These are phyloP conservation scores for Phortica variegata DNA, from an alignment of 1,140 invertebrate species.

Conservation along the genomic window DNA sequence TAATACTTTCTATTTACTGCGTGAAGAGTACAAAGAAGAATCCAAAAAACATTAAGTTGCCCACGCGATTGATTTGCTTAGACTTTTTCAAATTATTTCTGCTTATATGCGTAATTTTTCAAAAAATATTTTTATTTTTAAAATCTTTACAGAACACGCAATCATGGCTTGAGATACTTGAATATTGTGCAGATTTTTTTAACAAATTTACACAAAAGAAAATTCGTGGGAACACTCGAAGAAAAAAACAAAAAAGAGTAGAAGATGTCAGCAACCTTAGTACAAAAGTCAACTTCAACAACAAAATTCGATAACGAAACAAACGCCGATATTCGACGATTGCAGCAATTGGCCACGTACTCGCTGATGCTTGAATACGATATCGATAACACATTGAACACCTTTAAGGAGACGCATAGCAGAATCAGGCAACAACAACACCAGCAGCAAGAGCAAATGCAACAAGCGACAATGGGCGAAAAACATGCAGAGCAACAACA, in stretches of 20 bases:
- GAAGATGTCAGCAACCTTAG: slow-evolving; percentile 33
- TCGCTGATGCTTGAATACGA: slow-evolving; percentile 53
- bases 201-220: background rate
- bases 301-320: slow-evolving; percentile 11
- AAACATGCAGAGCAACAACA: background rate
- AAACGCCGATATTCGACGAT: slow-evolving; percentile 6
- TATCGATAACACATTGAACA: slow-evolving; percentile 55
- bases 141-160: too few species aligned
- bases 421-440: slow-evolving; percentile 10
- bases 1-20: too few species aligned
- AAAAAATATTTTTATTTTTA: background rate
- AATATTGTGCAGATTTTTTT: too few species aligned
- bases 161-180: too few species aligned
- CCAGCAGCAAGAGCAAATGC: slow-evolving; percentile 19
- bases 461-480: slow-evolving; percentile 1
- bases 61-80: too few species aligned
- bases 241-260: slow-evolving; percentile 12
- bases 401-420: slow-evolving; percentile 38
- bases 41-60: too few species aligned
- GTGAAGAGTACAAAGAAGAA: too few species aligned
- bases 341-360: slow-evolving; percentile 32
- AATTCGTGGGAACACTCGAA: background rate
- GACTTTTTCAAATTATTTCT: too few species aligned
- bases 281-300: slow-evolving; percentile 25
- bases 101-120: background rate